Evolutionary conservation across 2,113 vertebrate species (phyloP).

Genomic region (Cinclus mexicanus): DNA sequence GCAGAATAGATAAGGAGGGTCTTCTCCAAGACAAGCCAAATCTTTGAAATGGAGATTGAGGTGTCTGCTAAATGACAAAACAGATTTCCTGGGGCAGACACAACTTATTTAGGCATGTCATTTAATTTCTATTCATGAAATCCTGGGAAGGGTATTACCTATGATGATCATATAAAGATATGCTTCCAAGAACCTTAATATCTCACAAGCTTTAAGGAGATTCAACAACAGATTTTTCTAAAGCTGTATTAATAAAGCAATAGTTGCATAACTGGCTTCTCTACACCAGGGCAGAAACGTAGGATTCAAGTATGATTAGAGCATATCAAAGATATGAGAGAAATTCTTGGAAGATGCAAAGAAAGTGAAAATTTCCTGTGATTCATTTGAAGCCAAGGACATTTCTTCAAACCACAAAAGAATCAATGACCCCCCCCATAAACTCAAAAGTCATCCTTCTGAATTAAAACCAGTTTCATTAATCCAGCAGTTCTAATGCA

Average conservation of each 20-base stretch:
- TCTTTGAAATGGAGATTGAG: neutral
- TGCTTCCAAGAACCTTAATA: neutral
- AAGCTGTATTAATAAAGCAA: neutral
- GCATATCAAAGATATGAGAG: neutral
- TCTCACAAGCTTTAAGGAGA: neutral
- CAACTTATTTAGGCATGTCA: neutral
- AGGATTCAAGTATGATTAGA: neutral
- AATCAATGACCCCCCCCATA: neutral
- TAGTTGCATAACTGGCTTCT: neutral
- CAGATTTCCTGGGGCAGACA: neutral
- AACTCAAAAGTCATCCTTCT: neutral
- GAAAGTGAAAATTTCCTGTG: neutral
- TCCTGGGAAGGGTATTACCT: neutral
- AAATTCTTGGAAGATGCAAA: neutral
- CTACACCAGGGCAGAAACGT: neutral
- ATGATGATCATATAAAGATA: neutral
- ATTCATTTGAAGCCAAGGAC: neutral
- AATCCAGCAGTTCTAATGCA: neutral
- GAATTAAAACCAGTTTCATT: neutral
- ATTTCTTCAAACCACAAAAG: neutral
- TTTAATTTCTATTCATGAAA: neutral
- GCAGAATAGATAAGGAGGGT: neutral
- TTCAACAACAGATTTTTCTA: neutral
- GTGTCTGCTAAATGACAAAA: neutral
- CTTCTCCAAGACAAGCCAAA: neutral